These are phyloP conservation scores for Gobiocypris rarus DNA, from an alignment of 2,113 vertebrate species.

Conservation along the genomic window DNA sequence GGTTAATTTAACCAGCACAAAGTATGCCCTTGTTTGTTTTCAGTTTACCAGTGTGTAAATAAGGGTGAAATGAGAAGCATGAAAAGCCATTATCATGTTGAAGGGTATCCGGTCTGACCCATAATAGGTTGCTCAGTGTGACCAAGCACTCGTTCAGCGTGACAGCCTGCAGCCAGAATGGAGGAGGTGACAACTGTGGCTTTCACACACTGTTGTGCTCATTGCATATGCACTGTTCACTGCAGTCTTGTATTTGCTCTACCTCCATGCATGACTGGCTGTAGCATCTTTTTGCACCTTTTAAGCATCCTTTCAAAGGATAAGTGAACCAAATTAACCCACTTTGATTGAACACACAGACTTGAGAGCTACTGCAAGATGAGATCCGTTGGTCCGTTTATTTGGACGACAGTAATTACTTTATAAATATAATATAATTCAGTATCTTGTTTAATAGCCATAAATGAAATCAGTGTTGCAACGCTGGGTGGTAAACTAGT, in stretches of 20 bases:
- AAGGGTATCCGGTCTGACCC: slow-evolving; percentile 31
- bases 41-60: slow-evolving; percentile 16
- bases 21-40: slow-evolving; percentile 22
- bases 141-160: slow-evolving; percentile 15
- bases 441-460: background rate
- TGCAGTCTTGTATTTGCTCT: slow-evolving; percentile 14
- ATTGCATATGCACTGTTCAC: background rate
- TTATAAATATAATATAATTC: background rate
- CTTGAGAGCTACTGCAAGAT: background rate
- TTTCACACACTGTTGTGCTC: slow-evolving; percentile 33
- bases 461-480: background rate
- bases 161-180: background rate
- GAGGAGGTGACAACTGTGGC: slow-evolving; percentile 3
- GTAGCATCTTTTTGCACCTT: background rate
- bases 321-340: background rate
- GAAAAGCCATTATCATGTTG: slow-evolving; percentile 41
- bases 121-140: slow-evolving; percentile 2
- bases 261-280: background rate
- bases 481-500: background rate
- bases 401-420: background rate
- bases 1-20: background rate
- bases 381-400: too few relatives aligned
- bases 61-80: slow-evolving; percentile 11
- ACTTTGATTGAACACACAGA: background rate
- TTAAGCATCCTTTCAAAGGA: background rate